phyloP scores from a whole-genome alignment of 2,113 vertebrate species.

The Crotalus horridus region DNA sequence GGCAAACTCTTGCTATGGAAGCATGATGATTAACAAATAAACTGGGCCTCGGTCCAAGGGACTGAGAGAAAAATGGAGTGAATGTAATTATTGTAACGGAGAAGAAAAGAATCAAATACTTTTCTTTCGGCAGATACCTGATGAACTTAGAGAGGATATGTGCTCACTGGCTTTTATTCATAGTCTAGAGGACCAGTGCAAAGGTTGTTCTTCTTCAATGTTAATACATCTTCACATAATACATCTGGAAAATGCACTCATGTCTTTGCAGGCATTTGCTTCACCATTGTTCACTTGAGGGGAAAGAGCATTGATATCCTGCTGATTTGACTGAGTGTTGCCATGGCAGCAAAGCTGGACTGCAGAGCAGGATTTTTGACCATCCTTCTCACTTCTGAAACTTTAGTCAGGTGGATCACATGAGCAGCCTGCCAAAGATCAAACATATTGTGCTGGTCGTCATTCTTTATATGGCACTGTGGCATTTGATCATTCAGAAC shows the following conservation, averaged over 20 bases:
- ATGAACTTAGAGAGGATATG: neutral
- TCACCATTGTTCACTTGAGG: neutral
- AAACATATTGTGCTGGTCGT: neutral
- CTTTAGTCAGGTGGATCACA: neutral
- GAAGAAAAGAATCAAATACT: neutral
- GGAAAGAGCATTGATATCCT: constrained; percentile 4
- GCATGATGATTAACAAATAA: constrained; percentile 32
- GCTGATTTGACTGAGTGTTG: neutral
- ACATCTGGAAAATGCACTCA: constrained; percentile 14
- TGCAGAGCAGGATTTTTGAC: neutral
- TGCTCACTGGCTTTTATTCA: neutral
- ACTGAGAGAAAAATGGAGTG: constrained; percentile 6
- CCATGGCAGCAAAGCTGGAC: constrained; percentile 32
- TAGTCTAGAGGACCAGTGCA: neutral
- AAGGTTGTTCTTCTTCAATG: neutral
- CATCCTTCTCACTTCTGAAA: neutral
- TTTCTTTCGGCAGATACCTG: neutral
- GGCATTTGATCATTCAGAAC: neutral
- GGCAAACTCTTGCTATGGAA: constrained; percentile 28
- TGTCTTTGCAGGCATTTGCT: constrained; percentile 21
- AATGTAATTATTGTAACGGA: neutral
- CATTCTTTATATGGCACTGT: neutral
- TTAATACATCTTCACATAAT: constrained; percentile 12
- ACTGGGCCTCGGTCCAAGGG: constrained; percentile 1
- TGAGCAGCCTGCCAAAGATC: neutral